These are phyloP conservation scores for Lordiphosa clarofinis DNA, from an alignment of 1,140 invertebrate species.

Conservation along the genomic window DNA sequence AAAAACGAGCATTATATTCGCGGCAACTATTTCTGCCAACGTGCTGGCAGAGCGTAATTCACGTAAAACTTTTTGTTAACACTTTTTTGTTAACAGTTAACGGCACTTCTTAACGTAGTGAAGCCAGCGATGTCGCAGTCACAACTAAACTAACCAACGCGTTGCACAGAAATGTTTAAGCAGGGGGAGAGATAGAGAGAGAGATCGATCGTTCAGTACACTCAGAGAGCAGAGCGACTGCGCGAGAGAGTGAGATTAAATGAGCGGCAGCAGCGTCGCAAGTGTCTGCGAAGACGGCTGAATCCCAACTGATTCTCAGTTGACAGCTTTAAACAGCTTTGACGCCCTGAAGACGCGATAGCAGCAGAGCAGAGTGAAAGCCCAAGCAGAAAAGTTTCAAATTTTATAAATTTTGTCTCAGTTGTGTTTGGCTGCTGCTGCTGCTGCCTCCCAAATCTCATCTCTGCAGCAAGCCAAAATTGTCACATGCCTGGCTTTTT, in stretches of 20 bases:
- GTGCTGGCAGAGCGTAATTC: conserved; percentile 26
- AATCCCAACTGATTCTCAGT: conserved; percentile 68
- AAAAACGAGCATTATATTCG: conserved; percentile 68
- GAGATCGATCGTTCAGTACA: conserved; percentile 10
- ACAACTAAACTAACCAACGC: conserved; percentile 49
- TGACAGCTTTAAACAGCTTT: too few species aligned
- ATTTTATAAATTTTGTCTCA: conserved; percentile 54
- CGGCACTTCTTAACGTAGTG: conserved; percentile 17
- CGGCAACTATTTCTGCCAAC: conserved; percentile 27
- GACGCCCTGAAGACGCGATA: conserved; percentile 60
- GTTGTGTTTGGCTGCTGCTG: too few species aligned
- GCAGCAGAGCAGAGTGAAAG: conserved; percentile 41
- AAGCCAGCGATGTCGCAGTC: conserved; percentile 37
- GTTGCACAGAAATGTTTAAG: conserved; percentile 54
- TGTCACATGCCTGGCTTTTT: conserved; percentile 12
- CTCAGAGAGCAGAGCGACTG: conserved; percentile 1
- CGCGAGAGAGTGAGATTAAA: conserved; percentile 5
- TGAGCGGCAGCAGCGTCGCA: conserved; percentile 4
- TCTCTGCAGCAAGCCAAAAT: conserved; percentile 2
- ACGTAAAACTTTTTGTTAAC: conserved; percentile 9
- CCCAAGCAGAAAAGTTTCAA: too few species aligned
- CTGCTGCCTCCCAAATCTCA: conserved; percentile 1
- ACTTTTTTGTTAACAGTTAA: conserved; percentile 21
- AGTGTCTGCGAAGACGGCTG: conserved; percentile 66
- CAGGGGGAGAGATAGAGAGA: conserved; percentile 19